Conservation (phyloP, 2,113 vertebrate species). For the Aphyosemion australe region DNA sequence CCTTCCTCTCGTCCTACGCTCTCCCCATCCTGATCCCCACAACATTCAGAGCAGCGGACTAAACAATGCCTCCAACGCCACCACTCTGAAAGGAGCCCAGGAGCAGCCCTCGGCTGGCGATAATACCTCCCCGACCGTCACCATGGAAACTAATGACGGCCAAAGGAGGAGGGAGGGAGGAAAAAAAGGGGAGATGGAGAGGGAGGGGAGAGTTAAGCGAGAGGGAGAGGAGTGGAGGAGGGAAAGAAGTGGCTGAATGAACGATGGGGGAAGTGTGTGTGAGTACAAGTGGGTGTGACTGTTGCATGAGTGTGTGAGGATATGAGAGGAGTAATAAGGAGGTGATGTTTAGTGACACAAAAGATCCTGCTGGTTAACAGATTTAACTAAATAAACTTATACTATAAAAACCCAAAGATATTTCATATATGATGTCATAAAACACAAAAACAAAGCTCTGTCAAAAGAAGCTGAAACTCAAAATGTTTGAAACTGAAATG, state of each 20-base stretch:
- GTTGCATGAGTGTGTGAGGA: constrained; percentile 37
- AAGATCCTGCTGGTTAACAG: background rate
- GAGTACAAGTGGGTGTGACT: constrained; percentile 71
- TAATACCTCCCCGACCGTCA: constrained; percentile 86
- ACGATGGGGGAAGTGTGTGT: constrained; percentile 75
- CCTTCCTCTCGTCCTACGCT: constrained; percentile 49
- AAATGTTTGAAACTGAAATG: too few species aligned
- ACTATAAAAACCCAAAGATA: background rate
- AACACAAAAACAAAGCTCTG: background rate
- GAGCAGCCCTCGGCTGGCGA: constrained; percentile 84
- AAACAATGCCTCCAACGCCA: constrained; percentile 78
- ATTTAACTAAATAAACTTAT: background rate
- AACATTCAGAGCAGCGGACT: constrained; percentile 70
- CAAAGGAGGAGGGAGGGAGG: constrained; percentile 37
- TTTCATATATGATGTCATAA: background rate
- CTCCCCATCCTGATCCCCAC: constrained; percentile 66
- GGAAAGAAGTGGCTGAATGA: constrained; percentile 63
- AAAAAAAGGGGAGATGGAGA: constrained; percentile 19
- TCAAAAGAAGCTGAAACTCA: background rate
- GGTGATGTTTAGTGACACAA: background rate
- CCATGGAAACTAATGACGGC: constrained; percentile 91
- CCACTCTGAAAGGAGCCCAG: constrained; percentile 83
- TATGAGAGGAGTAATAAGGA: constrained; percentile 16
- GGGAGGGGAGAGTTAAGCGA: constrained; percentile 59
- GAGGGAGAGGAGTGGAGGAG: constrained; percentile 54